phyloP scores from a whole-genome alignment of 2,113 vertebrate species.

The rabbit (Oryctolagus cuniculus) region mOryCun1.1 NC_091442.1:33215001-33215500 shows the following conservation, averaged over 20 bases:
- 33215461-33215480: conserved; percentile 71
- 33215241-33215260: not conserved
- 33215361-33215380: conserved; percentile 51
- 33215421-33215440: conserved; percentile 53
- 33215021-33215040: conserved; percentile 83
- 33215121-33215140: not conserved
- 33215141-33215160: not conserved
- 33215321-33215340: conserved; percentile 29
- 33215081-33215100: conserved; percentile 28
- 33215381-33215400: conserved; percentile 66
- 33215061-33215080: conserved; percentile 70
- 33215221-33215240: not conserved
- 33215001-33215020: conserved; percentile 62
- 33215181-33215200: not conserved
- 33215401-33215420: conserved; percentile 67
- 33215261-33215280: conserved; percentile 35
- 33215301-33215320: not conserved
- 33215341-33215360: conserved; percentile 27
- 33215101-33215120: conserved; percentile 6
- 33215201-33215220: not conserved
- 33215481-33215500: not conserved
- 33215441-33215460: conserved; percentile 40
- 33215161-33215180: not conserved
- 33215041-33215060: conserved; percentile 76
- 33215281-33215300: not conserved